Percentiles rank a stretch among this genome's conserved stretches.
Conservation (phyloP, 92 coral and sea anemone species). For the Zoanthus sansibaricus region DNA sequence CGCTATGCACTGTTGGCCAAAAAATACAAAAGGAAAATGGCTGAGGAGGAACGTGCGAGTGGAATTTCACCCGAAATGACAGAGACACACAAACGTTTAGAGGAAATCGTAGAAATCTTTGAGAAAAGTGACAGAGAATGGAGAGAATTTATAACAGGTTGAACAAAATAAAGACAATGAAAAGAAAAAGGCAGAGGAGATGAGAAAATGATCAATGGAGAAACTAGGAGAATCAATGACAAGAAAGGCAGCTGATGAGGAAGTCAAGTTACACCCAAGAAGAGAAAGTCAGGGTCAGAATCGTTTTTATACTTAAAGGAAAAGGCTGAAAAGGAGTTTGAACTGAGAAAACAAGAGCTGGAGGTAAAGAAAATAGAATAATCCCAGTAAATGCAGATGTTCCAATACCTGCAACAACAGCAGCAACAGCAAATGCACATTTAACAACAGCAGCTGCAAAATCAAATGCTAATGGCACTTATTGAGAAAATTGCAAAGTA, state of each 20-base stretch:
- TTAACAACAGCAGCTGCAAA: conserved; percentile 4
- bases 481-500: too few relatives aligned
- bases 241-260: conserved; percentile 49
- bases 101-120: conserved; percentile 45
- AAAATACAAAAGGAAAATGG: conserved; percentile 35
- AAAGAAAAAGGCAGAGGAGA: conserved; percentile 52
- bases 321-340: too few relatives aligned
- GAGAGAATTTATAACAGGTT: conserved; percentile 25
- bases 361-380: not conserved
- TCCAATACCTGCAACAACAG: not conserved
- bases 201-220: conserved; percentile 54
- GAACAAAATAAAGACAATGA: conserved; percentile 43
- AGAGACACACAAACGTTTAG: conserved; percentile 28
- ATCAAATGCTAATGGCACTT: too few relatives aligned
- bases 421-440: not conserved
- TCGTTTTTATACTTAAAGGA: not conserved
- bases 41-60: conserved; percentile 59
- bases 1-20: conserved; percentile 31
- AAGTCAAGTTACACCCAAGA: conserved; percentile 41
- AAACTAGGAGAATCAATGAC: conserved; percentile 59
- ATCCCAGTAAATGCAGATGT: not conserved
- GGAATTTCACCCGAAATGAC: conserved; percentile 51
- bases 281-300: conserved; percentile 34
- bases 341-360: too few relatives aligned
- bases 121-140: conserved; percentile 36